Conservation (phyloP, 2,888 invertebrate genomes). For the Pegoplata infirma region DNA sequence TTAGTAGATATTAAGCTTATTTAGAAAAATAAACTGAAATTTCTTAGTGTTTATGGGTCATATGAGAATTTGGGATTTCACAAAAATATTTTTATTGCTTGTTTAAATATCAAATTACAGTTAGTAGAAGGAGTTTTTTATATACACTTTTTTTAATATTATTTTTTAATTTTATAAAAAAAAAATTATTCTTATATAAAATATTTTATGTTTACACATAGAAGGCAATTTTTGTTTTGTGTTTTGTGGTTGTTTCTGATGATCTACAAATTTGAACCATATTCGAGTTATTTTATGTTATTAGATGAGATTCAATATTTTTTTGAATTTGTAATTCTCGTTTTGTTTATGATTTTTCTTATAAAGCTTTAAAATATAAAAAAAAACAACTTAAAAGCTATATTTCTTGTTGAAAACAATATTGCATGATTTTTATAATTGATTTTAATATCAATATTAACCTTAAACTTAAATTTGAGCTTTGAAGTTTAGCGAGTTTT, state of each 20-base stretch:
- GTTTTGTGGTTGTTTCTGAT: slow-evolving; percentile 24
- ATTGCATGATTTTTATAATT: slow-evolving; percentile 8
- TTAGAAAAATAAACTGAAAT: neutral
- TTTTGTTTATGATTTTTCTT: neutral
- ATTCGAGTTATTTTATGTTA: slow-evolving; percentile 41
- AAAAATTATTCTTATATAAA: slow-evolving; percentile 53
- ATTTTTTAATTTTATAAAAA: slow-evolving; percentile 8
- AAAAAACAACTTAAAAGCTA: slow-evolving; percentile 20
- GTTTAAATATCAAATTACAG: no score
- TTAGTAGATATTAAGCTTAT: no score
- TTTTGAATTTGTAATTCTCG: slow-evolving; percentile 1
- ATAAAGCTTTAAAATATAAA: slow-evolving; percentile 1
- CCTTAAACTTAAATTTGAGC: slow-evolving; percentile 50
- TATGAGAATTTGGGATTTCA: neutral
- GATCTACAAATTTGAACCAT: slow-evolving; percentile 39
- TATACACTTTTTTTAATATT: slow-evolving; percentile 30
- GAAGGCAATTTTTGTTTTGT: slow-evolving; percentile 59
- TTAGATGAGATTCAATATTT: slow-evolving; percentile 47
- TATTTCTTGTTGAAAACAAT: slow-evolving; percentile 18
- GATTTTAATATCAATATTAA: neutral
- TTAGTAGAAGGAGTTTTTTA: slow-evolving; percentile 6
- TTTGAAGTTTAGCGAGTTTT: slow-evolving; percentile 50
- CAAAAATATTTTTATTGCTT: neutral
- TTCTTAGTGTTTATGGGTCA: neutral
- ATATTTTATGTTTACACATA: slow-evolving; percentile 64